These are phyloP conservation scores for Meteorus colon DNA, from an alignment of 2,888 invertebrate species.

Conservation along the genomic window DNA sequence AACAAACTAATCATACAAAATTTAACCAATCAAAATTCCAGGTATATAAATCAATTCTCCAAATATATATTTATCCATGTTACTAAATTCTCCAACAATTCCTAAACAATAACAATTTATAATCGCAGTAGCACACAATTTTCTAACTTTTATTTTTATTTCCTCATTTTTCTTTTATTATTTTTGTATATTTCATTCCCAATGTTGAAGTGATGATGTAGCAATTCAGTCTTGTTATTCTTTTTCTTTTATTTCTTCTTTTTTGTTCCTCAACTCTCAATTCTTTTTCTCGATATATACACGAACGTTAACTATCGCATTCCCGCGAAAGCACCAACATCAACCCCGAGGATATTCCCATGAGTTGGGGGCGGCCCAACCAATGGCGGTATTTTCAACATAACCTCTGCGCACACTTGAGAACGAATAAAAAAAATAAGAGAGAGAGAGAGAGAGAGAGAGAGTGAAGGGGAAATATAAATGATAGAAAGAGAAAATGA, in stretches of 20 bases:
- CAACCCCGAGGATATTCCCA: slow-evolving; percentile 65
- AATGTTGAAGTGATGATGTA: background rate
- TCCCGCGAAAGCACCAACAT: slow-evolving; percentile 56
- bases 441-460: background rate
- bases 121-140: background rate
- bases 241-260: background rate
- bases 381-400: background rate
- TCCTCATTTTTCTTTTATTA: background rate
- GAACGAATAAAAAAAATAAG: background rate
- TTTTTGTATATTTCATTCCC: background rate
- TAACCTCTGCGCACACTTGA: background rate
- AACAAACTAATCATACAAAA: background rate
- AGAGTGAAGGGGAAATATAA: background rate
- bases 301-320: slow-evolving; percentile 48
- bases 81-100: background rate
- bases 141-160: background rate
- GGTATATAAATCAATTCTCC: background rate
- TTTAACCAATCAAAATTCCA: background rate
- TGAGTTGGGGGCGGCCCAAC: slow-evolving; percentile 65
- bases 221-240: background rate
- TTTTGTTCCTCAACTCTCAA: background rate
- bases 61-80: background rate
- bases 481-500: background rate
- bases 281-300: slow-evolving; percentile 10
- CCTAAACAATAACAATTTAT: background rate